Percentiles rank a stretch among this genome's conserved stretches.
These are phyloP conservation scores for Aphis craccivora DNA, from an alignment of 1,140 invertebrate genomes.

Conservation along the genomic window DNA sequence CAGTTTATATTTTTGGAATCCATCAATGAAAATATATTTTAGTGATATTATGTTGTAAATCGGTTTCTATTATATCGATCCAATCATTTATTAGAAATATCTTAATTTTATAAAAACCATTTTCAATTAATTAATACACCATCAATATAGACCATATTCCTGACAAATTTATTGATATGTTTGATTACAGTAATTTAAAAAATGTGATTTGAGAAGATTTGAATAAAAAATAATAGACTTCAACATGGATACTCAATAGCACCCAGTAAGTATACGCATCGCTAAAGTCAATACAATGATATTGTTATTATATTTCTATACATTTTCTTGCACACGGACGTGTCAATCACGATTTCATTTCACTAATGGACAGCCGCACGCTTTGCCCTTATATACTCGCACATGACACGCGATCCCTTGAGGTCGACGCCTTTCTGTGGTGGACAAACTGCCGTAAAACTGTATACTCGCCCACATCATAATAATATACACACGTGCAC, in stretches of 20 bases:
- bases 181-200: not conserved
- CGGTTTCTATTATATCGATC: no score
- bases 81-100: no score
- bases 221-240: not conserved
- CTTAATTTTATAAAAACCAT: no score
- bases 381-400: not conserved
- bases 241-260: not conserved
- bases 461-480: not conserved
- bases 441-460: not conserved
- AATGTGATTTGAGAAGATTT: not conserved
- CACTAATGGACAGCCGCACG: constrained; percentile 13
- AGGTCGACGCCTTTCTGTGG: not conserved
- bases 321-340: not conserved
- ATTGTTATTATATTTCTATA: not conserved
- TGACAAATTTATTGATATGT: not conserved
- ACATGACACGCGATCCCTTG: not conserved
- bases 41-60: no score
- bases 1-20: no score
- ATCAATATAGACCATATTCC: no score
- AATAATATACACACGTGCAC: not conserved
- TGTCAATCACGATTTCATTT: constrained; percentile 32
- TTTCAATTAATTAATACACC: no score
- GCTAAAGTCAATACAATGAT: not conserved
- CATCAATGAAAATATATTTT: no score
- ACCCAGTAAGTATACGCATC: not conserved